Evolutionary conservation across 2,113 vertebrate species (phyloP).

Genomic region (Gasterosteus nipponicus): DNA sequence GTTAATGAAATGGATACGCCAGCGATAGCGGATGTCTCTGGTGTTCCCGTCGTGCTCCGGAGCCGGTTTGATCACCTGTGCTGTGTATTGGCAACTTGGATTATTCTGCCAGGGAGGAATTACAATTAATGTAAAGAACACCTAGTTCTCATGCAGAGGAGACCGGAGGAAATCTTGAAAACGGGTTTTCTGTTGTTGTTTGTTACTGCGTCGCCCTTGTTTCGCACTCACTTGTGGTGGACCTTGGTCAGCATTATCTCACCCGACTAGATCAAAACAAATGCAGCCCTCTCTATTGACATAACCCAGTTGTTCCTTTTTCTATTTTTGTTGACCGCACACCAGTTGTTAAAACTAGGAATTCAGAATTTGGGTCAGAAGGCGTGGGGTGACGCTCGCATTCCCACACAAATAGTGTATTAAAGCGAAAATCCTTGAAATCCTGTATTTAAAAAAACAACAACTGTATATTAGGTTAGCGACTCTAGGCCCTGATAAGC

Average conservation of each 20-base stretch:
- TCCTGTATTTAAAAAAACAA: neutral
- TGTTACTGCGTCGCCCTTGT: neutral
- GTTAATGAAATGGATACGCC: slow-evolving; percentile 62
- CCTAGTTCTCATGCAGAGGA: neutral
- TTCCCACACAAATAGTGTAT: neutral
- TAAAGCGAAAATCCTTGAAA: neutral
- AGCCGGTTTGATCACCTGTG: slow-evolving; percentile 14
- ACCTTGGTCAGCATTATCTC: slow-evolving; percentile 10
- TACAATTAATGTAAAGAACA: neutral
- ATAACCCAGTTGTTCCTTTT: neutral
- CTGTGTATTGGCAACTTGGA: slow-evolving; percentile 23
- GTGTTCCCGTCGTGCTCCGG: slow-evolving; percentile 21
- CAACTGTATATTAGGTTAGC: neutral
- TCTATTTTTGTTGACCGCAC: neutral
- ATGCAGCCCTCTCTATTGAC: neutral
- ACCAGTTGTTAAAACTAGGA: neutral
- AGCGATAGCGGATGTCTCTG: slow-evolving; percentile 38
- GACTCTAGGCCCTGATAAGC: neutral
- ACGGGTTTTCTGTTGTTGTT: neutral
- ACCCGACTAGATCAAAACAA: slow-evolving; percentile 14
- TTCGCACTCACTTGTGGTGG: neutral
- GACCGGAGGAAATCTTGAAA: neutral
- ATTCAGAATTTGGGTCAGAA: neutral
- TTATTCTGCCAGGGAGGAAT: slow-evolving; percentile 29
- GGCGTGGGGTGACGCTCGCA: neutral